Evolutionary conservation across 2,797 vertebrate species (phyloP), one percentile per base, ranked within the genome.

Genomic region (Dryobates pubescens): DNA sequence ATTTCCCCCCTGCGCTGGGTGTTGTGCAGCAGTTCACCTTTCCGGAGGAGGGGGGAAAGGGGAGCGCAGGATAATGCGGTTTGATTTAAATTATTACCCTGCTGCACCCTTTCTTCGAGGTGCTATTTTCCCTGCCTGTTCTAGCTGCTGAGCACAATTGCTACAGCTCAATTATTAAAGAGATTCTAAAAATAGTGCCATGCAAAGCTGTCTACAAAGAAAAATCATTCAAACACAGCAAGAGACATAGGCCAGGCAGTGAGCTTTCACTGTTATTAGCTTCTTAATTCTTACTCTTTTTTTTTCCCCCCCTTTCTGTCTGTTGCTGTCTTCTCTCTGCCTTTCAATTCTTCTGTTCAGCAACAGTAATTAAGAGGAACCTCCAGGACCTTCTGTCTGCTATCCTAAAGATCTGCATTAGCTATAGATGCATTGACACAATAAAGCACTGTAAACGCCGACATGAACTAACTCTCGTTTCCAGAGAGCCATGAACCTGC

Each of bases 91-190:
- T 97, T 96, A 96, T 94, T 95, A 96, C 94, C 96, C 95, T 88
- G 77, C 84, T 53, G 64, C 88, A 91, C 29, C 8, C 34, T 82
- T 95, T 96, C 96, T 97, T 96, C 96, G 92, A 97, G 96, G 92
- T 94, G 95, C 95, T 96, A 92, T 97, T 98, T 97, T 95, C 90
- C 91, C 82, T 95, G 97, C 95, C 96, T 97, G 73, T 95, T 97
- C 94, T 94, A 91, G 97, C 95, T 82, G 93, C 96, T 95, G 94
- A 96, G 96, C 93, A 94, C 97, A 97, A 97, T 97, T 36, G 78
- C 94, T 96, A 96, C 96, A 97, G 91, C 95, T 98, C 97, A 98
- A 97, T 98, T 98, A 98, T 98, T 98, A 97, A 97, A 98, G 96
- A 95, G 94, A 96, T 90, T 89, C 97, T 97, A 97, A 97, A 98